These are phyloP conservation scores for Emberiza fucata DNA, from an alignment of 2,113 vertebrate genomes.

Conservation along the genomic window DNA sequence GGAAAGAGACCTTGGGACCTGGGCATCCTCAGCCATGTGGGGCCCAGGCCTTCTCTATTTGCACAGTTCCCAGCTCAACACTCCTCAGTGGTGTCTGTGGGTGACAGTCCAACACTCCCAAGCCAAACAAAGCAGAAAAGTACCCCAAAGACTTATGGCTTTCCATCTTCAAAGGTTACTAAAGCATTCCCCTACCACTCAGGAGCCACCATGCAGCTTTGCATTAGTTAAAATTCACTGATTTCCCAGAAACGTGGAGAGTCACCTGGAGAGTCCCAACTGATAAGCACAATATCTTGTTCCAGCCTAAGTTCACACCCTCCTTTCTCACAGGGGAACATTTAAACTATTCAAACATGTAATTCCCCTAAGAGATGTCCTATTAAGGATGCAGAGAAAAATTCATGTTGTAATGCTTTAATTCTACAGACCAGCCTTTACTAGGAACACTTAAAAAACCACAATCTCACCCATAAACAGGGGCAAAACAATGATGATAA, in stretches of 20 bases:
- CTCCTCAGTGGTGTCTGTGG: background rate
- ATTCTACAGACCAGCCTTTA: background rate
- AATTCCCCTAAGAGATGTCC: background rate
- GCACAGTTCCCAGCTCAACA: background rate
- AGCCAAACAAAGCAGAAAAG: background rate
- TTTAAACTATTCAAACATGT: background rate
- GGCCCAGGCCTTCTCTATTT: background rate
- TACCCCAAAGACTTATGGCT: fast-evolving
- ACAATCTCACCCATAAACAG: background rate
- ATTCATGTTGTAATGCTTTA: background rate
- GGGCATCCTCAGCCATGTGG: background rate
- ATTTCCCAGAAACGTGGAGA: background rate
- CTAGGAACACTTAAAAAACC: background rate
- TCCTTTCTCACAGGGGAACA: background rate
- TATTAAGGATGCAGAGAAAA: background rate
- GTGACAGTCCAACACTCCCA: background rate
- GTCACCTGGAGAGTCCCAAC: background rate
- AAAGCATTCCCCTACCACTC: background rate
- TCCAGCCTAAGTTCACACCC: background rate
- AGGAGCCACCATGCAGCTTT: background rate
- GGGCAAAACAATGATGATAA: background rate
- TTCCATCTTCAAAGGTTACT: background rate
- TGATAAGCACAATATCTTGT: background rate
- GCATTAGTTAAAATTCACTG: background rate
- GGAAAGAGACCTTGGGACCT: background rate